Evolutionary conservation across 2,113 vertebrate genomes (phyloP).

Genomic region (Malurus elegans): DNA sequence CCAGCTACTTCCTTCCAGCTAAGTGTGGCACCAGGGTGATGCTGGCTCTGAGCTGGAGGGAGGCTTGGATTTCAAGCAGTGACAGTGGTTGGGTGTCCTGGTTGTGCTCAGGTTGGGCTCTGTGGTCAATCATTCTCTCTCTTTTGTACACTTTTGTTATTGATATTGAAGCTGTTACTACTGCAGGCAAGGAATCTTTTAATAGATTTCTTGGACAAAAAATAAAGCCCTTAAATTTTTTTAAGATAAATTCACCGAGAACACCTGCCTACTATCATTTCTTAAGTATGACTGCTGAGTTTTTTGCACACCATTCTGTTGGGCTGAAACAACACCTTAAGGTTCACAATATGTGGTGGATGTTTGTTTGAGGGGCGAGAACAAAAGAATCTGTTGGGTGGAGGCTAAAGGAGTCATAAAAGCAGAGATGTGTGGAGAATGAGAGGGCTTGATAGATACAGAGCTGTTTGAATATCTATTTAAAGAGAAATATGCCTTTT

Average conservation of each 20-base stretch:
- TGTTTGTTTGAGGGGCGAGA: neutral
- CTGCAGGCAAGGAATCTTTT: neutral
- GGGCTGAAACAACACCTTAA: neutral
- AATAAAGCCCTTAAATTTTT: neutral
- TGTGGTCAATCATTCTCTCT: neutral
- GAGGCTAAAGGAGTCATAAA: neutral
- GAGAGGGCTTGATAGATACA: neutral
- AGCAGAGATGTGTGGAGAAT: neutral
- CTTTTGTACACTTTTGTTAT: neutral
- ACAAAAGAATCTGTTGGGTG: neutral
- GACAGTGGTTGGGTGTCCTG: fast-evolving
- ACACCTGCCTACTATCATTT: neutral
- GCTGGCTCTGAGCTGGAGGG: neutral
- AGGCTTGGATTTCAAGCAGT: neutral
- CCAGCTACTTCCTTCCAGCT: neutral
- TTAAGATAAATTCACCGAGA: neutral
- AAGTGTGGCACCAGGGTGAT: neutral
- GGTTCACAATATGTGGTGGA: fast-evolving
- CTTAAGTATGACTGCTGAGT: neutral
- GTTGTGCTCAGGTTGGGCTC: neutral
- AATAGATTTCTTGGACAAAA: too few species aligned
- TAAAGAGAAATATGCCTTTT: neutral
- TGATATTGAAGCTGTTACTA: neutral
- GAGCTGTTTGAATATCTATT: neutral
- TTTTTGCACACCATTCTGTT: neutral